A percentile compares a stretch with the other conserved stretches of the same genome.
phyloP scores from a whole-genome alignment of 2,888 invertebrate genomes.

The Athalia rosae region DNA sequence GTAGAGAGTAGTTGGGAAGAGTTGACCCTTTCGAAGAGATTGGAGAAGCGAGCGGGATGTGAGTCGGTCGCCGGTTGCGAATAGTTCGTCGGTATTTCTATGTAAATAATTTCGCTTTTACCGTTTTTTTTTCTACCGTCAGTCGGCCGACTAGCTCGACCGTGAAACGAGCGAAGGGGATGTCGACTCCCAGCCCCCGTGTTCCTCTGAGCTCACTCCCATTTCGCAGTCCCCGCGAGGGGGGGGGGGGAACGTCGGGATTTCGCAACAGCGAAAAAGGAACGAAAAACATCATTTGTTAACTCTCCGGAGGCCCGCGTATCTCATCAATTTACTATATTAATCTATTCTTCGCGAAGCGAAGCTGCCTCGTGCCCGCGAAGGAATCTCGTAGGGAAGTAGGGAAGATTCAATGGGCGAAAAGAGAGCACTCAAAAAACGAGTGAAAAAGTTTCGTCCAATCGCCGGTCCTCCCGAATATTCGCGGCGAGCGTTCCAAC shows the following conservation, averaged over 20 bases:
- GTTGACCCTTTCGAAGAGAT: slow-evolving; percentile 43
- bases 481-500: slow-evolving; percentile 2
- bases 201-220: neutral
- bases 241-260: neutral
- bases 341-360: slow-evolving; percentile 37
- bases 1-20: neutral
- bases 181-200: neutral
- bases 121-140: slow-evolving; percentile 51
- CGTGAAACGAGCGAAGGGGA: slow-evolving; percentile 58
- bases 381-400: neutral
- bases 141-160: slow-evolving; percentile 50
- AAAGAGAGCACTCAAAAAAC: neutral
- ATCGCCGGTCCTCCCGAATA: neutral
- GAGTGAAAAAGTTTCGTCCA: slow-evolving; percentile 18
- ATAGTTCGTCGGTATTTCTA: slow-evolving; percentile 51
- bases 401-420: neutral
- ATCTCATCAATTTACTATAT: slow-evolving; percentile 46
- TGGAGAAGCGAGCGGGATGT: neutral
- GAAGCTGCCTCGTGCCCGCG: neutral
- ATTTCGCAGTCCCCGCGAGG: neutral
- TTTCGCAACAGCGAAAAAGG: slow-evolving; percentile 52
- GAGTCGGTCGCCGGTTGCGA: neutral
- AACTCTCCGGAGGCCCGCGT: slow-evolving; percentile 52
- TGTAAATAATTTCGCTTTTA: slow-evolving; percentile 60
- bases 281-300: slow-evolving; percentile 56